These are phyloP conservation scores for Drosophila nigricruria DNA, from an alignment of 2,888 invertebrate species.

Conservation along the genomic window DNA sequence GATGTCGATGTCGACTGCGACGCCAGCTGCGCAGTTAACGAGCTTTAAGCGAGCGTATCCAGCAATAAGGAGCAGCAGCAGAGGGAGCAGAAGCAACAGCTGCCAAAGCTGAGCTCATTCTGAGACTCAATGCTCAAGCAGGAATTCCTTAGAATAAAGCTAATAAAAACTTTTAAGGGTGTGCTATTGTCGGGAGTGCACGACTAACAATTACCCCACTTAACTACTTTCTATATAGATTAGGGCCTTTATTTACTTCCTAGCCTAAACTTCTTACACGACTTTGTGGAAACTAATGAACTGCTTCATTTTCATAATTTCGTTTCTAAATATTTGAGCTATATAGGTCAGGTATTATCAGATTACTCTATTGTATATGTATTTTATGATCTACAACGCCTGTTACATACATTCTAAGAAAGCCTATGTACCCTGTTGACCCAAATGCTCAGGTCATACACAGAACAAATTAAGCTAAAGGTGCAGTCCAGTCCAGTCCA, in stretches of 20 bases:
- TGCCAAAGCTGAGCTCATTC: slow-evolving; percentile 61
- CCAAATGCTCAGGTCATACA: too few relatives aligned
- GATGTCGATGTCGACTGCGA: slow-evolving; percentile 10
- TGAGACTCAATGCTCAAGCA: slow-evolving; percentile 57
- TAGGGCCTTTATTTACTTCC: not conserved
- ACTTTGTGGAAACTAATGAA: too few relatives aligned
- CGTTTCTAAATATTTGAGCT: too few relatives aligned
- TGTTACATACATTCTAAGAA: not conserved
- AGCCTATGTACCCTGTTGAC: not conserved
- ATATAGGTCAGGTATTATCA: too few relatives aligned
- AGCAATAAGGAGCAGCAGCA: slow-evolving; percentile 28
- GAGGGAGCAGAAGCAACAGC: slow-evolving; percentile 8
- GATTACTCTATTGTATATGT: not conserved
- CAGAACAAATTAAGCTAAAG: slow-evolving; percentile 9
- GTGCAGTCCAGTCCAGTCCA: slow-evolving; percentile 30
- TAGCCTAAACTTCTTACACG: too few relatives aligned
- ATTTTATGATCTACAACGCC: too few relatives aligned
- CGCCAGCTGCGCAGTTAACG: slow-evolving; percentile 17
- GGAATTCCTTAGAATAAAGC: slow-evolving; percentile 65
- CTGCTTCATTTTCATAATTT: too few relatives aligned
- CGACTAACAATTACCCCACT: not conserved
- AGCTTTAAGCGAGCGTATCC: slow-evolving; percentile 42
- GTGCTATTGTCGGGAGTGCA: not conserved
- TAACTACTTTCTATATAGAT: not conserved
- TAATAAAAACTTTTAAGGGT: not conserved